These are phyloP conservation scores for Pristionchus maxplancki DNA, from an alignment of 2,888 invertebrate genomes.

Conservation along the genomic window DNA sequence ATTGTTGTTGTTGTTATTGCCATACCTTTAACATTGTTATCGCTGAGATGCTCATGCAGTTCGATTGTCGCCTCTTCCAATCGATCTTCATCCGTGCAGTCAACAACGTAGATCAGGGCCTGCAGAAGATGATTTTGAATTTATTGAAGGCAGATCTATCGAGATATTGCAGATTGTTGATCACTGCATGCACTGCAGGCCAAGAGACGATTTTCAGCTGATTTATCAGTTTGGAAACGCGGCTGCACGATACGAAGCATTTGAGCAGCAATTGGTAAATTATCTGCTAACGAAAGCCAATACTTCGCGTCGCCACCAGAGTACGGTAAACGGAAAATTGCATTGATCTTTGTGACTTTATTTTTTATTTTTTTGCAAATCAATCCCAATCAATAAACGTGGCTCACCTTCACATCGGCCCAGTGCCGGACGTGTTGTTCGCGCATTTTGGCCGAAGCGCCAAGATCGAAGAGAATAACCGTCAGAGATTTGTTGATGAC, in stretches of 20 bases:
- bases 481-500: background rate
- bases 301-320: too few relatives aligned
- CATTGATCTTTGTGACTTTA: too few relatives aligned
- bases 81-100: background rate
- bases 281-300: too few relatives aligned
- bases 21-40: background rate
- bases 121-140: background rate
- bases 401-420: background rate
- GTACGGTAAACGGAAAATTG: too few relatives aligned
- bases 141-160: background rate
- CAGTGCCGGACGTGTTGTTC: background rate
- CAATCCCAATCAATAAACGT: background rate
- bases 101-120: background rate
- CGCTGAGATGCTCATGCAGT: background rate
- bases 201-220: too few relatives aligned
- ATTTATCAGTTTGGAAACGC: too few relatives aligned
- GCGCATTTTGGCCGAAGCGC: background rate
- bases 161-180: too few relatives aligned
- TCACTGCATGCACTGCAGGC: too few relatives aligned
- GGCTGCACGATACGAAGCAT: too few relatives aligned
- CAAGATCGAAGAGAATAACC: background rate
- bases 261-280: too few relatives aligned
- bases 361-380: too few relatives aligned
- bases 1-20: too few relatives aligned
- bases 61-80: background rate